Conservation (phyloP, 2,113 vertebrate genomes). For the Chaetorhynchus papuensis region DNA sequence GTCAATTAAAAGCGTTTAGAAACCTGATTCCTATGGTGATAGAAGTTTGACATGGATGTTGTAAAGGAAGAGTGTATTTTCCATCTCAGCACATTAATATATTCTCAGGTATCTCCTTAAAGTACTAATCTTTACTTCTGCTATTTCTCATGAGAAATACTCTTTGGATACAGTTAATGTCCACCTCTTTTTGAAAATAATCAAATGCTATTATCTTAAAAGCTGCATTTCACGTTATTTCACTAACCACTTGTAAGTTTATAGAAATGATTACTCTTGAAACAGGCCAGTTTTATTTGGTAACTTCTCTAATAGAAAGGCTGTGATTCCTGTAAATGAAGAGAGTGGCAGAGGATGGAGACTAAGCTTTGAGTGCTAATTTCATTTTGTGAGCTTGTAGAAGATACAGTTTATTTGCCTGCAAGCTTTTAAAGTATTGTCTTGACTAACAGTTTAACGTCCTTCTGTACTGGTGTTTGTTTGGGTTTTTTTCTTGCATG, state of each 20-base stretch:
- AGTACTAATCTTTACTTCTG: not conserved
- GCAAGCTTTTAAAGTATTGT: not conserved
- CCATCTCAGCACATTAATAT: not conserved
- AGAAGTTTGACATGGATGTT: not conserved
- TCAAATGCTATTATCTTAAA: constrained; percentile 18
- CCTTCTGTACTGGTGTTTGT: not conserved
- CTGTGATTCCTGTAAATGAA: not conserved
- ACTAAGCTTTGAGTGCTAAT: not conserved
- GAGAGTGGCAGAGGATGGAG: not conserved
- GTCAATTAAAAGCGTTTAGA: not conserved
- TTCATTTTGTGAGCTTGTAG: not conserved
- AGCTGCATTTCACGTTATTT: not conserved
- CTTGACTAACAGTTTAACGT: not conserved
- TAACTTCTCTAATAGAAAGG: not conserved
- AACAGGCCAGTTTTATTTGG: not conserved
- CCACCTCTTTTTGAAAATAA: not conserved
- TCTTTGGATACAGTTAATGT: not conserved
- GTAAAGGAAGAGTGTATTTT: not conserved
- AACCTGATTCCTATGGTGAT: not conserved
- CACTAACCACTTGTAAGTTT: not conserved
- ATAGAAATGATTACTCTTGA: not conserved
- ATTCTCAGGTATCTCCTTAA: not conserved
- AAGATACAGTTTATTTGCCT: not conserved
- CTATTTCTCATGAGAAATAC: not conserved
- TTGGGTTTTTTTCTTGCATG: not conserved